Evolutionary conservation across 1,140 invertebrate genomes (phyloP).

Genomic region (Trigoniulus corallinus): DNA sequence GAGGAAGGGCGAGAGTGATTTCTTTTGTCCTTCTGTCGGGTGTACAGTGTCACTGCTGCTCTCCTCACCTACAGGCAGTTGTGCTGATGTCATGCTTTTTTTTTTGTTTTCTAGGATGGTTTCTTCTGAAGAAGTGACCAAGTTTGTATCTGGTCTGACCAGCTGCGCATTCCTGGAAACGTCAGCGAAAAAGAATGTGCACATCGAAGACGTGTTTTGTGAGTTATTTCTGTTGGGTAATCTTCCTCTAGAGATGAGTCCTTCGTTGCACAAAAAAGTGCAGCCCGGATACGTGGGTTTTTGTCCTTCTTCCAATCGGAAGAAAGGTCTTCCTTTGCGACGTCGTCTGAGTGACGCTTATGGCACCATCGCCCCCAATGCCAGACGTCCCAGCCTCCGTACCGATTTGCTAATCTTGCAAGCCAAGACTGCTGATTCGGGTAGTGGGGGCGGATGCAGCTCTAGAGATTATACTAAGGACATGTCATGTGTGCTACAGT

Average conservation of each 20-base stretch:
- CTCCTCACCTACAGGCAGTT: too few relatives aligned
- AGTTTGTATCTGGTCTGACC: constrained; percentile 49
- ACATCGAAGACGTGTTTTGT: constrained; percentile 63
- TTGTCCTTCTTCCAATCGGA: constrained; percentile 9
- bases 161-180: constrained; percentile 62
- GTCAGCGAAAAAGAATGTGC: constrained; percentile 57
- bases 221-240: constrained; percentile 60
- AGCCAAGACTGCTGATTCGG: constrained; percentile 39
- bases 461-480: too few relatives aligned
- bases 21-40: too few relatives aligned
- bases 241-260: constrained; percentile 70
- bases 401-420: constrained; percentile 71
- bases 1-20: too few relatives aligned
- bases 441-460: too few relatives aligned
- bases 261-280: constrained; percentile 49
- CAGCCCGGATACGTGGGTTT: constrained; percentile 18
- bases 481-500: too few relatives aligned
- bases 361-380: constrained; percentile 66
- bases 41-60: too few relatives aligned
- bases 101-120: constrained; percentile 50
- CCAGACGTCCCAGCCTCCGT: constrained; percentile 58
- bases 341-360: constrained; percentile 61
- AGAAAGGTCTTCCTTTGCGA: constrained; percentile 51
- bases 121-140: constrained; percentile 45
- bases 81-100: too few relatives aligned